phyloP scores from a whole-genome alignment of 1,140 invertebrate genomes.

The Heliconius melpomene region DNA sequence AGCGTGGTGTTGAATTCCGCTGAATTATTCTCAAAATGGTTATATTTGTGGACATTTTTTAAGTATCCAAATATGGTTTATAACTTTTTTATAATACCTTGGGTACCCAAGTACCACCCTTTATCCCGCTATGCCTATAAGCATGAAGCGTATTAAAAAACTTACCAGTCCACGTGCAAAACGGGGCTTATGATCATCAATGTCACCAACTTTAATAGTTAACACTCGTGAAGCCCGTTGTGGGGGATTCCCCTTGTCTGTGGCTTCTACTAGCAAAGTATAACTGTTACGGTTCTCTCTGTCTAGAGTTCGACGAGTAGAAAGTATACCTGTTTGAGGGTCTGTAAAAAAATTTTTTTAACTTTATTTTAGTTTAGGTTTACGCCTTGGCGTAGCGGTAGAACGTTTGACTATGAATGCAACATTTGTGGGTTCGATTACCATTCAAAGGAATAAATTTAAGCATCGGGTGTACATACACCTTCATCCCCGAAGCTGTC shows the following conservation, averaged over 20 bases:
- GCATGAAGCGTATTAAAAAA: neutral
- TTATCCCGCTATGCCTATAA: neutral
- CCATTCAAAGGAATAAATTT: too few species aligned
- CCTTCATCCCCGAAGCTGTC: too few species aligned
- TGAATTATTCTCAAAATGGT: too few species aligned
- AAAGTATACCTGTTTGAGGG: conserved; percentile 87
- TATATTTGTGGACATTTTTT: too few species aligned
- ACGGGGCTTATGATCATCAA: conserved; percentile 90
- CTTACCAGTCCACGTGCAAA: conserved; percentile 87
- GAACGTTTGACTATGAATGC: too few species aligned
- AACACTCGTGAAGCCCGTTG: conserved; percentile 88
- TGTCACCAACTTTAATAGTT: conserved; percentile 86
- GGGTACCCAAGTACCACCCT: neutral
- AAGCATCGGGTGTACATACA: too few species aligned
- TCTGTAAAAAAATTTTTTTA: conserved; percentile 62
- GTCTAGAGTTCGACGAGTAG: conserved; percentile 85
- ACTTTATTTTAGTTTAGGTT: neutral
- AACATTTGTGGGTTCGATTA: too few species aligned
- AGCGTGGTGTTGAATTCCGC: too few species aligned
- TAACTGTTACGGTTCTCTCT: conserved; percentile 87
- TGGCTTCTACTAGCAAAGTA: conserved; percentile 87
- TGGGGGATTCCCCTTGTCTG: conserved; percentile 88
- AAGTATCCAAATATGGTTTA: too few species aligned
- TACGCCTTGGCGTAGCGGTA: too few species aligned
- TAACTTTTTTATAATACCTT: too few species aligned